Conservation (phyloP, 1,140 invertebrate genomes). For the Harpegnathos saltator region DNA sequence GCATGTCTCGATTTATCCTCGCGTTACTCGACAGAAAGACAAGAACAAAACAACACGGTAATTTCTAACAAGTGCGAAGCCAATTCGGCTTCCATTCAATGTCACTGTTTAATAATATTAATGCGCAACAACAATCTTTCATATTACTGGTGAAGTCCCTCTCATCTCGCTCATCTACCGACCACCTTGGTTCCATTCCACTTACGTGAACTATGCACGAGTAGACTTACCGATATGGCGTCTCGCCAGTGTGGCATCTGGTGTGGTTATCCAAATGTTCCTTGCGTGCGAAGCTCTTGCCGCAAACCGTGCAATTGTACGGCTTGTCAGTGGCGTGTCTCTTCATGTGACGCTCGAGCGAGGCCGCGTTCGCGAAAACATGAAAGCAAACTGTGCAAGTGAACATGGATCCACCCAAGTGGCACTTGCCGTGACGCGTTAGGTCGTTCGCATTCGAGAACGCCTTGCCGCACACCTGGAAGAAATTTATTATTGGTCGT, state of each 20-base stretch:
- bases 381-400: conserved; percentile 91
- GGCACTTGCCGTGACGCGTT: conserved; percentile 92
- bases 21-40: background rate
- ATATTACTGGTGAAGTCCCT: no score
- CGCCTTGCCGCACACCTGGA: conserved; percentile 91
- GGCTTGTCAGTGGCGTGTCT: conserved; percentile 93
- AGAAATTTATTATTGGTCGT: background rate
- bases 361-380: conserved; percentile 90
- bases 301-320: conserved; percentile 93
- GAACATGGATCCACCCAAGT: conserved; percentile 91
- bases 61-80: background rate
- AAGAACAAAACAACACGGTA: background rate
- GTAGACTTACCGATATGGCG: conserved; percentile 88
- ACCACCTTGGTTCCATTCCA: background rate
- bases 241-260: conserved; percentile 94
- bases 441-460: conserved; percentile 92
- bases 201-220: background rate
- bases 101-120: no score
- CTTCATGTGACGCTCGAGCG: conserved; percentile 91
- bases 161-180: background rate
- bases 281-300: conserved; percentile 95
- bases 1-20: background rate
- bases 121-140: background rate
- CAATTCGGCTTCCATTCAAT: background rate
- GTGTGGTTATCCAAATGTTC: conserved; percentile 94